Evolutionary conservation across 2,888 invertebrate genomes (phyloP).

Genomic region (Desoria tigrina): DNA sequence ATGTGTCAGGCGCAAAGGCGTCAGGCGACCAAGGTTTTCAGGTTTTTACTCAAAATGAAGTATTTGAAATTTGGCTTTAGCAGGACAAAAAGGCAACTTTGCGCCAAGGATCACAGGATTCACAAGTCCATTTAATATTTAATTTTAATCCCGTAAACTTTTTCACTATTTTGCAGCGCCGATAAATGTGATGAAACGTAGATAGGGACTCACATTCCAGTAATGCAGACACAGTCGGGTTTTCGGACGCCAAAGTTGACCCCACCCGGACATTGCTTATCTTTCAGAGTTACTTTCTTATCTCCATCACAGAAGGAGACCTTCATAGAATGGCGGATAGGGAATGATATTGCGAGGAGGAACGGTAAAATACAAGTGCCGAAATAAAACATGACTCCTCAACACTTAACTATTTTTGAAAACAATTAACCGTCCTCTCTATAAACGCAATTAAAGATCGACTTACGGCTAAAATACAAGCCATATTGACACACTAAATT

Average conservation of each 20-base stretch:
- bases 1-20: too few species aligned
- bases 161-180: too few species aligned
- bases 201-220: slow-evolving; percentile 31
- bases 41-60: too few species aligned
- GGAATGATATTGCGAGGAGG: neutral
- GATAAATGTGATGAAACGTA: neutral
- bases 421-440: too few species aligned
- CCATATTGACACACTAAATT: too few species aligned
- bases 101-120: too few species aligned
- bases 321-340: slow-evolving; percentile 3
- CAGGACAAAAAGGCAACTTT: too few species aligned
- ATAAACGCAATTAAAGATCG: slow-evolving; percentile 13
- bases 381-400: neutral
- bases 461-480: neutral
- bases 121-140: too few species aligned
- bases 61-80: too few species aligned
- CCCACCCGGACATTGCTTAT: slow-evolving; percentile 30
- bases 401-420: too few species aligned
- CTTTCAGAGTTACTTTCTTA: slow-evolving; percentile 21
- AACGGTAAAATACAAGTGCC: neutral
- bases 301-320: slow-evolving; percentile 35
- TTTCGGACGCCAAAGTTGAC: slow-evolving; percentile 34
- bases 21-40: too few species aligned
- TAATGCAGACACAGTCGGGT: slow-evolving; percentile 36
- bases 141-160: too few species aligned